phyloP scores from a whole-genome alignment of 2,888 invertebrate genomes.

The Apamea epomidion region DNA sequence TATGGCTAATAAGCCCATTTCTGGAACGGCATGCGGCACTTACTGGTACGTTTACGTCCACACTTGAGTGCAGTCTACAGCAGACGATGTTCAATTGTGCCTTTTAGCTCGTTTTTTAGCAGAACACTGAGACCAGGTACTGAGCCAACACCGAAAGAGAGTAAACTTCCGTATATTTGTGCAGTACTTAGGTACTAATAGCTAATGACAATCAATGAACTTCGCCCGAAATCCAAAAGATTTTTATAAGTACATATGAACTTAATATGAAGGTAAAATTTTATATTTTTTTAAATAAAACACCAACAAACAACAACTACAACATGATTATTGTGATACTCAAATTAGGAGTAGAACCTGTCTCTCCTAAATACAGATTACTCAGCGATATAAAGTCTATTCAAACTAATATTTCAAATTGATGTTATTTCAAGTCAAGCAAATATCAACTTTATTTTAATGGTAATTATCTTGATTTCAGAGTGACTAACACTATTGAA shows the following conservation, averaged over 20 bases:
- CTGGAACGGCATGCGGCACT: constrained; percentile 3
- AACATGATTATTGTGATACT: background rate
- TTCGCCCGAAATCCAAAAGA: background rate
- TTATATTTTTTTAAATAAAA: no score
- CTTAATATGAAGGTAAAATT: background rate
- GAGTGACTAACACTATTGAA: no score
- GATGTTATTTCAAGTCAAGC: no score
- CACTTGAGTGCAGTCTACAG: constrained; percentile 22
- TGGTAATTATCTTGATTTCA: no score
- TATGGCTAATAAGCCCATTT: constrained; percentile 3
- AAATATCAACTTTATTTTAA: no score
- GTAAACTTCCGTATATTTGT: background rate
- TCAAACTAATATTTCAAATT: no score
- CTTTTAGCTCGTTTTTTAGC: constrained; percentile 14
- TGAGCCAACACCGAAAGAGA: background rate
- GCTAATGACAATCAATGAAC: background rate
- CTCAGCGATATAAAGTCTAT: no score
- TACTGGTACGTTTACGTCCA: background rate
- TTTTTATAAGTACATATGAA: no score
- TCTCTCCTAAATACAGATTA: background rate
- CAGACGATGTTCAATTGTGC: background rate
- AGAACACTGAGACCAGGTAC: background rate
- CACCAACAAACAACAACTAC: no score
- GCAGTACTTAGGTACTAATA: background rate
- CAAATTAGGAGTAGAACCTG: background rate